phyloP scores from a whole-genome alignment of 1,140 invertebrate genomes.

The Coenobita brevimanus region DNA sequence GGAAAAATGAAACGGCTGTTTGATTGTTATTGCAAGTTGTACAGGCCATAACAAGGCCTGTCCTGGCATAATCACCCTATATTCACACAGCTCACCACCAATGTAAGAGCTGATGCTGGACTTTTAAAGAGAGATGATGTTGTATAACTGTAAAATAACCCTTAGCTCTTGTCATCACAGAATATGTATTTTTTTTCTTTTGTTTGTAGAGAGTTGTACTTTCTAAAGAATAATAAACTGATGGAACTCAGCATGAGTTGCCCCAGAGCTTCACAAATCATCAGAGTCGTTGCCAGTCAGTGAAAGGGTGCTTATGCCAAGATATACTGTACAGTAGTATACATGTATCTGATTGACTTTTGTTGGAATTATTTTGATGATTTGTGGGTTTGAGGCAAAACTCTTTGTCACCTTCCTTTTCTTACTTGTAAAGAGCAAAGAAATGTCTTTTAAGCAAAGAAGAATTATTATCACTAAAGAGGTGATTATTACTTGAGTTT shows the following conservation, averaged over 20 bases:
- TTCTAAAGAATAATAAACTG: conserved; percentile 23
- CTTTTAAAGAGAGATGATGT: neutral
- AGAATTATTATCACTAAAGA: neutral
- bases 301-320: conserved; percentile 40
- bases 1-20: too few species aligned
- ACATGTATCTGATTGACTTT: neutral
- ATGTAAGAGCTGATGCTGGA: neutral
- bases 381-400: conserved; percentile 45
- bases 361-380: conserved; percentile 30
- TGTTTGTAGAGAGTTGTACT: conserved; percentile 20
- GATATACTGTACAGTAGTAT: neutral
- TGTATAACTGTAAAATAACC: neutral
- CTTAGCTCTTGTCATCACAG: neutral
- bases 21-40: too few species aligned
- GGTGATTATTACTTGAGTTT: too few species aligned
- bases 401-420: conserved; percentile 3
- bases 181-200: conserved; percentile 18
- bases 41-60: too few species aligned
- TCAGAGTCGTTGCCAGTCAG: conserved; percentile 14
- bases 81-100: neutral
- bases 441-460: neutral
- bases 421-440: neutral
- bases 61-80: conserved; percentile 44
- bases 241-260: conserved; percentile 21
- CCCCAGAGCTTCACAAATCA: conserved; percentile 44